Evolutionary conservation across 2,888 invertebrate species (phyloP).

Genomic region (Ectobius pallidus): DNA sequence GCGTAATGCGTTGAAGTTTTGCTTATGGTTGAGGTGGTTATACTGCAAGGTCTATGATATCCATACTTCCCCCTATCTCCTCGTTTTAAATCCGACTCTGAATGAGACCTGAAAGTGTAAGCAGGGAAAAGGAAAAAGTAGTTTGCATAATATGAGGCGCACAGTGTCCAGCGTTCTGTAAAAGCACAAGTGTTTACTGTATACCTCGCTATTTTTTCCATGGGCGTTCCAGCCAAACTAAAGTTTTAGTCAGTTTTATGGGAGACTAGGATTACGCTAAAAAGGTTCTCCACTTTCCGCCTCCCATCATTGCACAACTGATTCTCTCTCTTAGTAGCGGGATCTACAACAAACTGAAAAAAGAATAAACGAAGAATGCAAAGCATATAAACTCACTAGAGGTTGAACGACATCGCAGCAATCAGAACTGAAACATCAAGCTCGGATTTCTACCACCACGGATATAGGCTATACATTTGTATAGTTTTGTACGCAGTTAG

Average conservation of each 20-base stretch:
- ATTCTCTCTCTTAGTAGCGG: neutral
- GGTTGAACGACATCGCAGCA: neutral
- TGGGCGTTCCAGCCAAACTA: neutral
- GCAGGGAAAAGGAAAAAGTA: constrained; percentile 6
- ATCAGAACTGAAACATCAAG: neutral
- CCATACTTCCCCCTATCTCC: no score
- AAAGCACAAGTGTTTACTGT: neutral
- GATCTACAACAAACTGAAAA: no score
- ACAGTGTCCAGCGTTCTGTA: neutral
- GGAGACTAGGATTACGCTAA: constrained; percentile 18
- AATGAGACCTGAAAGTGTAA: constrained; percentile 7
- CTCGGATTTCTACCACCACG: no score
- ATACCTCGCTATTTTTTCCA: neutral
- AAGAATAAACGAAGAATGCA: neutral
- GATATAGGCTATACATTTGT: no score
- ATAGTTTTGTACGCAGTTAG: no score
- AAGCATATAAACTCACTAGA: neutral
- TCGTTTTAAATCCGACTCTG: constrained; percentile 16
- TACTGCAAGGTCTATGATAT: no score
- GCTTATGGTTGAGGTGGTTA: no score
- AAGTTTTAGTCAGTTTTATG: constrained; percentile 18
- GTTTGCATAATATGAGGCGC: constrained; percentile 15
- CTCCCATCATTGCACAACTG: neutral
- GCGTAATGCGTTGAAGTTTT: no score
- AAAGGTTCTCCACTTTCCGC: constrained; percentile 10